Evolutionary conservation across 1,140 invertebrate species (phyloP).

Genomic region (Bombus waltoni): DNA sequence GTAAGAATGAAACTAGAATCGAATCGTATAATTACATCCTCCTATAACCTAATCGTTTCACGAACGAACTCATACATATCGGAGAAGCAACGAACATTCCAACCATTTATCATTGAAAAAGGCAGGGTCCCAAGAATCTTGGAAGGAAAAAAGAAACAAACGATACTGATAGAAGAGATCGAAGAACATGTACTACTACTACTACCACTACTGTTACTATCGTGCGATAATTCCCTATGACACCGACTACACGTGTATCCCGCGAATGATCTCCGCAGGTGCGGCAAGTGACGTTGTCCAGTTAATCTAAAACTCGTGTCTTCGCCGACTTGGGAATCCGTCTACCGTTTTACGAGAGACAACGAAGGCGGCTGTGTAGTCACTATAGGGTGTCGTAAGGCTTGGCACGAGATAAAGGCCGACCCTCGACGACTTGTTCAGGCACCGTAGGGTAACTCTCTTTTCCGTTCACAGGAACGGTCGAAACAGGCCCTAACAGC

Average conservation of each 20-base stretch:
- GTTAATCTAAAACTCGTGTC: slow-evolving; percentile 55
- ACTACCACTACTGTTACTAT: not conserved
- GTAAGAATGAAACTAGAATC: too few relatives aligned
- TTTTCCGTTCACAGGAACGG: not conserved
- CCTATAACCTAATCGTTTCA: too few relatives aligned
- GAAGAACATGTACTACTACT: too few relatives aligned
- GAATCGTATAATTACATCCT: too few relatives aligned
- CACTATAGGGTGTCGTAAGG: slow-evolving; percentile 29
- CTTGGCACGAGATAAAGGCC: slow-evolving; percentile 41
- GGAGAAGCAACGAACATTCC: too few relatives aligned
- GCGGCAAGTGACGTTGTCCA: slow-evolving; percentile 22
- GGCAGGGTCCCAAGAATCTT: too few relatives aligned
- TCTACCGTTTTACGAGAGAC: slow-evolving; percentile 34
- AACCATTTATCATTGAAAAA: too few relatives aligned
- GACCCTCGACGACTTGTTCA: slow-evolving; percentile 42
- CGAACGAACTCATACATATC: too few relatives aligned
- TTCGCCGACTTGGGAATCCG: slow-evolving; percentile 19
- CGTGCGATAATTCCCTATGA: not conserved
- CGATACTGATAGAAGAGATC: too few relatives aligned
- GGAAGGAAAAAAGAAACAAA: too few relatives aligned
- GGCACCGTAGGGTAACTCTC: slow-evolving; percentile 29
- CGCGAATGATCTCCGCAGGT: slow-evolving; percentile 12
- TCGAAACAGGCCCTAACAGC: slow-evolving; percentile 46
- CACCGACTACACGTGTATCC: slow-evolving; percentile 23
- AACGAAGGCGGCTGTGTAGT: slow-evolving; percentile 3